Percentiles rank a stretch among this genome's conserved stretches.
These are phyloP conservation scores for Melanocharis versteri DNA, from an alignment of 2,113 vertebrate genomes.

Conservation along the genomic window DNA sequence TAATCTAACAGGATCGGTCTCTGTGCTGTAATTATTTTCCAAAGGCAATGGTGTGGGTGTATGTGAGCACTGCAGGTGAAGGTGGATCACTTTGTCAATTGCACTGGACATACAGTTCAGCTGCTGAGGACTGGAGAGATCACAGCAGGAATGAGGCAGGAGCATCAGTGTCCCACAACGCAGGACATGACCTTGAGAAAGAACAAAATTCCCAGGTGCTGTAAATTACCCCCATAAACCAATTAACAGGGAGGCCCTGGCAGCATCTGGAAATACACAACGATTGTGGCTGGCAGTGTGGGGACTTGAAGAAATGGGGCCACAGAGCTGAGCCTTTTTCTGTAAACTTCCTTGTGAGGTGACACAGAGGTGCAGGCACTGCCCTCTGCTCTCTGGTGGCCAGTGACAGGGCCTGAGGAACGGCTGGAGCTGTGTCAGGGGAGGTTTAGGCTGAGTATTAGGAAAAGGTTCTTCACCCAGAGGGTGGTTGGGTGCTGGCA, in stretches of 20 bases:
- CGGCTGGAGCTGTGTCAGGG: not conserved
- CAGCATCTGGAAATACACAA: not conserved
- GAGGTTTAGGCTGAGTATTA: not conserved
- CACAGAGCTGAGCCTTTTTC: not conserved
- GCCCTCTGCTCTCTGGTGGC: not conserved
- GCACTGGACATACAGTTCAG: not conserved
- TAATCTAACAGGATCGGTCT: constrained; percentile 71
- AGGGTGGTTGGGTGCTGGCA: not conserved
- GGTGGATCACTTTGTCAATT: constrained; percentile 1
- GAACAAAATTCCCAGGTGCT: not conserved
- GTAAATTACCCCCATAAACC: not conserved
- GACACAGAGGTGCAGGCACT: not conserved
- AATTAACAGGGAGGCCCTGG: not conserved
- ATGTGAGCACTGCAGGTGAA: not conserved
- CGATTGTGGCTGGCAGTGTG: not conserved
- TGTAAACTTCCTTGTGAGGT: not conserved
- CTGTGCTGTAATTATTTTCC: constrained; percentile 53
- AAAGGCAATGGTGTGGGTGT: not conserved
- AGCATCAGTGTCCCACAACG: not conserved
- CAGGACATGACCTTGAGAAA: not conserved
- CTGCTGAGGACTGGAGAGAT: not conserved
- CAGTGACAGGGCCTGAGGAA: not conserved
- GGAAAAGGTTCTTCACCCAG: not conserved
- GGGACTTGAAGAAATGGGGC: not conserved
- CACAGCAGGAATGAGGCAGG: not conserved